Conservation (phyloP, 2,113 vertebrate species). For the Nettapus auritus region DNA sequence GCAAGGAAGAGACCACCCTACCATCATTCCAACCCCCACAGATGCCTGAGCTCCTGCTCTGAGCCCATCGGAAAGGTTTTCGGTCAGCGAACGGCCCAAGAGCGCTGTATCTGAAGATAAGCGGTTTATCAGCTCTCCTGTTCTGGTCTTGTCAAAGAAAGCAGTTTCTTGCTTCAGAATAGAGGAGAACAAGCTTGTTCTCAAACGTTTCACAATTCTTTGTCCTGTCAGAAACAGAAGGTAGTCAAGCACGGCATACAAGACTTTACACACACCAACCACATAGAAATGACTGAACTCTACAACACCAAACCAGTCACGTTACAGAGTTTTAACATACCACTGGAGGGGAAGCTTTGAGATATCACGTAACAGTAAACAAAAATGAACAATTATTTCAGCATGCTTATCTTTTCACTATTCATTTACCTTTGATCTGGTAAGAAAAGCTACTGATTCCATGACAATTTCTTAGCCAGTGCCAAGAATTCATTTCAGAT, state of each 20-base stretch:
- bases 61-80: conserved; percentile 96
- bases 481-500: neutral
- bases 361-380: neutral
- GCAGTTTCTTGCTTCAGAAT: conserved; percentile 93
- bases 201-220: conserved; percentile 90
- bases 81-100: conserved; percentile 89
- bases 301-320: neutral
- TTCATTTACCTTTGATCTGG: neutral
- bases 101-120: conserved; percentile 91
- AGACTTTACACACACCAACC: neutral
- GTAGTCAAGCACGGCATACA: neutral
- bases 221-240: conserved; percentile 81
- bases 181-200: conserved; percentile 88
- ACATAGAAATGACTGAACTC: neutral
- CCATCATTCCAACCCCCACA: conserved; percentile 96
- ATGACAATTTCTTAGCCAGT: neutral
- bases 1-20: conserved; percentile 62
- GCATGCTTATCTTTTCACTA: neutral
- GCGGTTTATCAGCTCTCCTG: conserved; percentile 95
- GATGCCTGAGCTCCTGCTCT: conserved; percentile 89
- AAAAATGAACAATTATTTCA: neutral
- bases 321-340: neutral
- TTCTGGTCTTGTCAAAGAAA: conserved; percentile 94
- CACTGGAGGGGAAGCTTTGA: neutral
- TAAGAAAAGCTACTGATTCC: neutral